phyloP scores from a whole-genome alignment of 2,888 invertebrate genomes.

The Strigamia maritima region DNA sequence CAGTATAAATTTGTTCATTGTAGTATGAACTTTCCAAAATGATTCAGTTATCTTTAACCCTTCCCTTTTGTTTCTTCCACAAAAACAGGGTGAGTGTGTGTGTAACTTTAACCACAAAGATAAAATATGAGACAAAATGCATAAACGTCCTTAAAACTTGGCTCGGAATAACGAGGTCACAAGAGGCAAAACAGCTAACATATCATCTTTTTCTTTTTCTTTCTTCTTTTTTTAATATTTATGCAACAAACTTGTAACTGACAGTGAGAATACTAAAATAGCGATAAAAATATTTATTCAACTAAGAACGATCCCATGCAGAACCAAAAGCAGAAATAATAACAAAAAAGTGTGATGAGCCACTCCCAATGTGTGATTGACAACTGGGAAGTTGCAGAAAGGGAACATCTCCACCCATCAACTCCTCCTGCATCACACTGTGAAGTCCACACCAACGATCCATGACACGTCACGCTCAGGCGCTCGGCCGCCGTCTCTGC shows the following conservation, averaged over 20 bases:
- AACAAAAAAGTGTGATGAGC: background rate
- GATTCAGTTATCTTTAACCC: slow-evolving; percentile 24
- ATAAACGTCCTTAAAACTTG: slow-evolving; percentile 32
- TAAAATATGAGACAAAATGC: slow-evolving; percentile 30
- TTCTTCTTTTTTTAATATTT: background rate
- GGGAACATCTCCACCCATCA: slow-evolving; percentile 34
- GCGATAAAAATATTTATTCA: background rate
- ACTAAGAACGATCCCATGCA: background rate
- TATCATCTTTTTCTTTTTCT: background rate
- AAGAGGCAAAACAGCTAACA: slow-evolving; percentile 2
- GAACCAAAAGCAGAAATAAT: background rate
- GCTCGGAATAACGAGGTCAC: background rate
- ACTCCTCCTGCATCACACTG: slow-evolving; percentile 31
- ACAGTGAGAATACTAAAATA: background rate
- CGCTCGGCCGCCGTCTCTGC: slow-evolving; percentile 27
- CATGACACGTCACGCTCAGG: slow-evolving; percentile 34
- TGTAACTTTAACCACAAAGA: slow-evolving; percentile 13
- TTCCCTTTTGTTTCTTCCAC: background rate
- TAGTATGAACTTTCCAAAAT: slow-evolving; percentile 10
- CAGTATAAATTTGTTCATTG: background rate
- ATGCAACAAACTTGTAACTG: background rate
- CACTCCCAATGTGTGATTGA: slow-evolving; percentile 29
- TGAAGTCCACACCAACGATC: slow-evolving; percentile 32
- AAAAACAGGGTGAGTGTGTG: slow-evolving; percentile 1
- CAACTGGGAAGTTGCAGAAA: slow-evolving; percentile 34